Evolutionary conservation across 2,888 invertebrate genomes (phyloP).

Genomic region (Ochropleura plecta): DNA sequence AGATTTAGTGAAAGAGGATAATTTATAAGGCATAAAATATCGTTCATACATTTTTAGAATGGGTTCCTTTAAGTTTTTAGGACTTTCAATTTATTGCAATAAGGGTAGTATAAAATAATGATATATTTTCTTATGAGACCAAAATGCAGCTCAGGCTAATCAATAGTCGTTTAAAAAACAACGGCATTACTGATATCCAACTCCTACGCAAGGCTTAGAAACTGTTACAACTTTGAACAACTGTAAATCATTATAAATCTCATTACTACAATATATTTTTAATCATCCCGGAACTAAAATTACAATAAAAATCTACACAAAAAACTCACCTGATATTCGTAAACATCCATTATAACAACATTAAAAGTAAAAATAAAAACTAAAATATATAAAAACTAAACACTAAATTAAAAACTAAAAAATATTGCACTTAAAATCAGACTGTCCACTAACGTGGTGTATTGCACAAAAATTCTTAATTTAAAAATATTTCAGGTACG

Average conservation of each 20-base stretch:
- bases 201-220: neutral
- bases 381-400: conserved; percentile 62
- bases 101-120: neutral
- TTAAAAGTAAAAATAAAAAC: conserved; percentile 63
- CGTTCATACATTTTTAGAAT: too few species aligned
- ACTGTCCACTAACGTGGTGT: conserved; percentile 84
- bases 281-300: conserved; percentile 30
- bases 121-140: neutral
- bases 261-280: conserved; percentile 15
- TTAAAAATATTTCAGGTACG: conserved; percentile 79
- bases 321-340: conserved; percentile 86
- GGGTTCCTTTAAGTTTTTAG: too few species aligned
- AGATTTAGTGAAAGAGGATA: too few species aligned
- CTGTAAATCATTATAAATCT: neutral
- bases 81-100: neutral
- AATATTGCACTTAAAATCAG: conserved; percentile 85
- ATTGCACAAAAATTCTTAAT: conserved; percentile 80
- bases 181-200: neutral
- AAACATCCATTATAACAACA: conserved; percentile 84
- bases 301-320: conserved; percentile 23
- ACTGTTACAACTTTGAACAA: conserved; percentile 1
- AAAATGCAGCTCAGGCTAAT: neutral
- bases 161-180: neutral
- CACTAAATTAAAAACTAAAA: conserved; percentile 62
- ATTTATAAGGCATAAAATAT: too few species aligned